Evolutionary conservation across 2,888 invertebrate genomes (phyloP).

Genomic region (Volucella bombylans): DNA sequence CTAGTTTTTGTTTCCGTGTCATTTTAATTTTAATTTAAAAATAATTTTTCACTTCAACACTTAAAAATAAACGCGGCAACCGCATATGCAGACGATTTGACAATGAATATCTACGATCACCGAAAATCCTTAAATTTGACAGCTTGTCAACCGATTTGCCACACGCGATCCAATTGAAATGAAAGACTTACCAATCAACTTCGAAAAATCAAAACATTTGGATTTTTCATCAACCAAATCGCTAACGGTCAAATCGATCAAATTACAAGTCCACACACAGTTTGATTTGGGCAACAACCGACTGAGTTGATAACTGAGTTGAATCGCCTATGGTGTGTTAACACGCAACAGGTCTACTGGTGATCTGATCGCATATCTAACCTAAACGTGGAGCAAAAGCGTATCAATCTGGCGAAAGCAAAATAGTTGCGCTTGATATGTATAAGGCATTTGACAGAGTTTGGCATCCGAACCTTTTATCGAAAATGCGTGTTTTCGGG

Average conservation of each 20-base stretch:
- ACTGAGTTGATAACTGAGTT: not conserved
- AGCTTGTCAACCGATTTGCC: slow-evolving; percentile 11
- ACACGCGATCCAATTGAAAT: not conserved
- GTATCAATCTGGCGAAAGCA: too few species aligned
- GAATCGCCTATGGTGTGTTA: too few species aligned
- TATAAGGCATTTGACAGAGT: too few species aligned
- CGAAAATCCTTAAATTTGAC: slow-evolving; percentile 12
- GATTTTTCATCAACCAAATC: slow-evolving; percentile 3
- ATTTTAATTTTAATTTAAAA: not conserved
- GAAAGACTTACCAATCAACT: slow-evolving; percentile 14
- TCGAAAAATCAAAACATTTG: slow-evolving; percentile 11
- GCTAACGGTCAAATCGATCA: not conserved
- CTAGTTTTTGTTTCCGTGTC: not conserved
- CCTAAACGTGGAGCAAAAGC: too few species aligned
- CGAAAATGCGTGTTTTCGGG: too few species aligned
- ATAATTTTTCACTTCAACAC: too few species aligned
- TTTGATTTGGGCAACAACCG: not conserved
- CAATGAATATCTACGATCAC: slow-evolving; percentile 19
- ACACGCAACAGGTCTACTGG: too few species aligned
- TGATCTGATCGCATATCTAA: too few species aligned
- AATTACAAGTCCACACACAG: not conserved
- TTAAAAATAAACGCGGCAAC: not conserved
- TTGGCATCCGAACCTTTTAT: too few species aligned
- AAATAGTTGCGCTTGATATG: too few species aligned
- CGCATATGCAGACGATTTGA: not conserved